Base-by-base conservation (phyloP, 30 jellyfish, hydroid and myxozoan species). In the Aurelia sp. region DNA sequence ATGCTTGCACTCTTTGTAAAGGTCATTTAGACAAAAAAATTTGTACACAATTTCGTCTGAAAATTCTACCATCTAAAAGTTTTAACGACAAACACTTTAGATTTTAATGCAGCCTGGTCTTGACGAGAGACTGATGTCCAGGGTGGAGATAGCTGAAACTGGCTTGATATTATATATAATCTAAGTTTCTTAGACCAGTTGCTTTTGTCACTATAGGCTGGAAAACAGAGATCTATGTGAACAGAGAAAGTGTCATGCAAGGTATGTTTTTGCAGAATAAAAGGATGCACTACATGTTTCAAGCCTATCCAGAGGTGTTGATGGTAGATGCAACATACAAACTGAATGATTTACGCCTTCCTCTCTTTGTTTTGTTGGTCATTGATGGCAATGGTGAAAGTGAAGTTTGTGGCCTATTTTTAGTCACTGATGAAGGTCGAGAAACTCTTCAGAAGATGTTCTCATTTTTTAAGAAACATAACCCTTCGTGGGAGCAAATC, bases 281-380 rank as follows among this genome's bases (percentile, higher is more conserved):
- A 4, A 27, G 51, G 57, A 83, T 83, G 92, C 63, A 17, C 13
- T 24, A 50, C 12, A 58, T 64, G 55, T 72, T 35, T 41, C 80
- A 73, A 33, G 31, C 82, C 18, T 84, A 27, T 58, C 90, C 90
- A 33, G 90, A 72, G 57, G 55, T 84, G 20, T 35, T 84, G 52
- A 44, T 84, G 40, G 80, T 83, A 12, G 90, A 84, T 63, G 94
- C 94, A n/a, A 84, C 94, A 61, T 73, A 84, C 55, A 59, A 64
- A 50, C 75, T 84, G 81, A 71, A 51, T 48, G 77, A 84, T 30
- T 67, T 84, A 15, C 64, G 77, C 13, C 60, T 80, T 8, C 84
- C 91, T 3, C 70, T 80, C n/a, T 80, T 13, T 80, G 35, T 81
- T 31, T 20, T 81, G 55, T 61, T 85, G 30, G 94, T 85, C 59